A percentile compares a stretch with the other conserved stretches of the same genome.
phyloP scores from a whole-genome alignment of 2,888 invertebrate genomes.

The Phlogophora meticulosa region DNA sequence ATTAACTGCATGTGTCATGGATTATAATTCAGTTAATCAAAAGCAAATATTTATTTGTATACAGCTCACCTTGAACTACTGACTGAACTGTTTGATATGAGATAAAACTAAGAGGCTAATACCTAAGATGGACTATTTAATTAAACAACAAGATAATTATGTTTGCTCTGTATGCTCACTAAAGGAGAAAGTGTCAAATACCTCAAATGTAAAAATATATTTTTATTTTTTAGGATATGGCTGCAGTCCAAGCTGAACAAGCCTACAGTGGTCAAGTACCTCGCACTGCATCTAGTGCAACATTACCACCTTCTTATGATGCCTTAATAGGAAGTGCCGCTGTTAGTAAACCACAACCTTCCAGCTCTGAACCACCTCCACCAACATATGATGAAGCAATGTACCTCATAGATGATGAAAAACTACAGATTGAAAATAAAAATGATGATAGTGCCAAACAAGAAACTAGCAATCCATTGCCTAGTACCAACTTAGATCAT shows the following conservation, averaged over 20 bases:
- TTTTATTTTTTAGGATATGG: conserved; percentile 88
- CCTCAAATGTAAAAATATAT: conserved; percentile 23
- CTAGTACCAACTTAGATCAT: conserved; percentile 75
- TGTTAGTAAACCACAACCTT: conserved; percentile 84
- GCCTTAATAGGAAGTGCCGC: conserved; percentile 87
- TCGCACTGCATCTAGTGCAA: conserved; percentile 91
- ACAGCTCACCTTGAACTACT: conserved; percentile 63
- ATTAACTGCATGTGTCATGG: conserved; percentile 3
- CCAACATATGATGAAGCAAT: conserved; percentile 93
- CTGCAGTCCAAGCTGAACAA: conserved; percentile 90
- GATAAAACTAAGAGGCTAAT: conserved; percentile 51
- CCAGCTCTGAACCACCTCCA: conserved; percentile 91
- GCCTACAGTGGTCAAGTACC: conserved; percentile 89
- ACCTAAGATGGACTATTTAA: conserved; percentile 36
- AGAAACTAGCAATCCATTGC: conserved; percentile 81
- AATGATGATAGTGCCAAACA: conserved; percentile 82
- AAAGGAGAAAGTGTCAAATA: conserved; percentile 47
- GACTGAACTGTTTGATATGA: conserved; percentile 46
- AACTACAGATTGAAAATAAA: conserved; percentile 77
- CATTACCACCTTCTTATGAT: conserved; percentile 92
- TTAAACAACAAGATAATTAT: conserved; percentile 45
- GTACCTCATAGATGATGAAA: conserved; percentile 89
- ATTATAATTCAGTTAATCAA: conserved; percentile 36
- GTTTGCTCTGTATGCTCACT: conserved; percentile 20
- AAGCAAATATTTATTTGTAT: conserved; percentile 43